Percentiles rank a stretch among this genome's conserved stretches.
phyloP scores from a whole-genome alignment of 2,888 invertebrate species.

The Tuberolachnus salignus region DNA sequence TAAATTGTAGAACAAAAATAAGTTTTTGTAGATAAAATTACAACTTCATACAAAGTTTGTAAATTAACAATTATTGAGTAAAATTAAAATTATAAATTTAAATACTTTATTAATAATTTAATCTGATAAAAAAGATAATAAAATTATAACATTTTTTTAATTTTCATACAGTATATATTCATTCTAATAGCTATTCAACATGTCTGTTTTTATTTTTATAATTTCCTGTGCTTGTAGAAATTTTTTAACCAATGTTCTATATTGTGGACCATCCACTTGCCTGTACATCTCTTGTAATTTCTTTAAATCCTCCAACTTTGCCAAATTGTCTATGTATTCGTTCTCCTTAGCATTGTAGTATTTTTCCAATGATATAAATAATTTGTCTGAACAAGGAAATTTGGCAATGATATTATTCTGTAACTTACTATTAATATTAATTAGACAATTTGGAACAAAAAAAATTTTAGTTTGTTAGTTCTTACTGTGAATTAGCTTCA shows the following conservation, averaged over 20 bases:
- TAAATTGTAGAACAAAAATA: too few relatives aligned
- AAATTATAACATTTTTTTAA: too few relatives aligned
- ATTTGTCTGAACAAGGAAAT: constrained; percentile 10
- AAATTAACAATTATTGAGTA: neutral
- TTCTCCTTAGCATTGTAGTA: constrained; percentile 23
- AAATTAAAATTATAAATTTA: neutral
- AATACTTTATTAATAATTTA: too few relatives aligned
- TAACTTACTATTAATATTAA: constrained; percentile 30
- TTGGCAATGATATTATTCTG: constrained; percentile 29
- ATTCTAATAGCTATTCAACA: constrained; percentile 25
- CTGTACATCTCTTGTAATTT: constrained; percentile 36
- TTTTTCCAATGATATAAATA: neutral
- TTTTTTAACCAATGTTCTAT: constrained; percentile 28
- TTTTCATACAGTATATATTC: neutral
- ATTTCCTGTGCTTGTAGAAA: constrained; percentile 42
- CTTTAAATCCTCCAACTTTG: neutral
- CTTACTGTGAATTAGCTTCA: constrained; percentile 37
- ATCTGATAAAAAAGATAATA: too few relatives aligned
- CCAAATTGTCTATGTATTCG: constrained; percentile 15
- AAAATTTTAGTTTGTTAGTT: neutral
- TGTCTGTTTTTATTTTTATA: constrained; percentile 51
- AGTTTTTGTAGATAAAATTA: neutral
- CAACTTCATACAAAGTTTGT: neutral
- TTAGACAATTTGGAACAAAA: neutral
- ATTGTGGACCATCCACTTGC: constrained; percentile 35